A percentile compares a stretch with the other conserved stretches of the same genome.
These are phyloP conservation scores for Piezodorus guildinii DNA, from an alignment of 1,140 invertebrate species.

Conservation along the genomic window DNA sequence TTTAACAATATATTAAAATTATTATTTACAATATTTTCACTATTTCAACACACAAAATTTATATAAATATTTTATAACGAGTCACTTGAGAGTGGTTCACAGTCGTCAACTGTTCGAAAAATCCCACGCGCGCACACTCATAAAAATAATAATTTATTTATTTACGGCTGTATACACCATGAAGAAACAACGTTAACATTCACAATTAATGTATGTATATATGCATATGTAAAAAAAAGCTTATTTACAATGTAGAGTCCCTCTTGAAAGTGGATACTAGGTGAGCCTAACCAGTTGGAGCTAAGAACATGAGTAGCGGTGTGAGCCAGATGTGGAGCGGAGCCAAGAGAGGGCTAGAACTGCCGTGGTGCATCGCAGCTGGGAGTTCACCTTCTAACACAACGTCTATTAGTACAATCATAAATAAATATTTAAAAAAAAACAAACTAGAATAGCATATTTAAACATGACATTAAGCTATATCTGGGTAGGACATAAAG, in stretches of 20 bases:
- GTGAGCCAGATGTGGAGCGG: constrained; percentile 10
- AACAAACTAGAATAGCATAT: no score
- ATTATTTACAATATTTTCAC: no score
- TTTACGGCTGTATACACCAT: background rate
- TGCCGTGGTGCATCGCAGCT: constrained; percentile 20
- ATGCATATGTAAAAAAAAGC: background rate
- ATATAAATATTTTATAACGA: no score
- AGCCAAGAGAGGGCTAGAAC: background rate
- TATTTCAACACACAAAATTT: no score
- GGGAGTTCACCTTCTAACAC: constrained; percentile 17
- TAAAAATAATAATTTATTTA: no score
- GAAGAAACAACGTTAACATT: background rate
- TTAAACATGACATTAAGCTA: no score
- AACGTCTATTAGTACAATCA: background rate
- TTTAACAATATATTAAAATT: no score
- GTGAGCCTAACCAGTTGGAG: background rate
- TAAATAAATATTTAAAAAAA: no score
- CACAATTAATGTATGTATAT: background rate
- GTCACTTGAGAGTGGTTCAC: no score
- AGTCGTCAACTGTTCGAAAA: no score
- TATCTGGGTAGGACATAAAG: no score
- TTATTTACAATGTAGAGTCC: background rate
- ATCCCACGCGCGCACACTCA: no score
- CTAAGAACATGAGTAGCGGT: background rate
- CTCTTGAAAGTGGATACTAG: background rate